Percentiles rank a stretch among this genome's conserved stretches.
Evolutionary conservation across 64 coral and sea anemone species (phyloP).

Genomic region (Acropora yongei): DNA sequence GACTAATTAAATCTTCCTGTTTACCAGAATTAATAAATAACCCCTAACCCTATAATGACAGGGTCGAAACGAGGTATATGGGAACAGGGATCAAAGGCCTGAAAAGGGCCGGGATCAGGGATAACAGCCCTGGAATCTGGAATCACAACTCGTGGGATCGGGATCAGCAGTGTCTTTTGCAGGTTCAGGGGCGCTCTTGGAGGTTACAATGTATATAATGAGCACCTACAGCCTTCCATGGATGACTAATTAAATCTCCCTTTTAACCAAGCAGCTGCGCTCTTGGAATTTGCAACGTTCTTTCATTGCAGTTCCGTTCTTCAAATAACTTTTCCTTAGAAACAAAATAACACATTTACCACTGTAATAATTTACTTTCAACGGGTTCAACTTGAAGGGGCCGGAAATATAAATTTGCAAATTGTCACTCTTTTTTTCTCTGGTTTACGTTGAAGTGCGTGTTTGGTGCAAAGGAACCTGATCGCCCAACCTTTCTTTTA

Average conservation of each 20-base stretch:
- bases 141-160: too few relatives aligned
- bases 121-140: too few relatives aligned
- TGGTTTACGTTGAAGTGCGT: neutral
- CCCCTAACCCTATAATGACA: too few relatives aligned
- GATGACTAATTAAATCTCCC: neutral
- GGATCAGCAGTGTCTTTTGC: too few relatives aligned
- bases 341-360: neutral
- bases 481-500: too few relatives aligned
- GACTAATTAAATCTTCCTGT: neutral
- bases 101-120: too few relatives aligned
- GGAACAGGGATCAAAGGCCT: too few relatives aligned
- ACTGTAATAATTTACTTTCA: neutral
- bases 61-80: too few relatives aligned
- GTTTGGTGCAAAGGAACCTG: too few relatives aligned
- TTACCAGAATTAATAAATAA: neutral
- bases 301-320: neutral
- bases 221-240: neutral
- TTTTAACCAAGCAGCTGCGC: neutral
- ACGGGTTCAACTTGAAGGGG: neutral
- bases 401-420: neutral
- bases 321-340: neutral
- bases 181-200: neutral
- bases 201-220: neutral
- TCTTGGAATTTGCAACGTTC: neutral
- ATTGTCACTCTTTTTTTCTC: neutral